Evolutionary conservation across 1,140 invertebrate genomes (phyloP).

Genomic region (Drosophila micromelanica): DNA sequence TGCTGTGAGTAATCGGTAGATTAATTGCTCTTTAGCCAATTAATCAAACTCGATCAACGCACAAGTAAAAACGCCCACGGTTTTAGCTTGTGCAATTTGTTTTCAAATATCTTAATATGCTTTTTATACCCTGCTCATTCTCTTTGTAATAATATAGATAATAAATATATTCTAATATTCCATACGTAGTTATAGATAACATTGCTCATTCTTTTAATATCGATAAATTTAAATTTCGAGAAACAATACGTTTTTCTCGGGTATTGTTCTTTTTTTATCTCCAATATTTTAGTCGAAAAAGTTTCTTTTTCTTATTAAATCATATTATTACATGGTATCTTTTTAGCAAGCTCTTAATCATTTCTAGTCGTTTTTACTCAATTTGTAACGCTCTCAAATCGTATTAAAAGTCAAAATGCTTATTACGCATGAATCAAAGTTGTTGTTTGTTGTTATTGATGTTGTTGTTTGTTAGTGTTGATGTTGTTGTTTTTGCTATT

Average conservation of each 20-base stretch:
- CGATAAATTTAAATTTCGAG: too few species aligned
- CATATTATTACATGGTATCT: slow-evolving; percentile 4
- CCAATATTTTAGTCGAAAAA: too few species aligned
- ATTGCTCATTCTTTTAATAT: too few species aligned
- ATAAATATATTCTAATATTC: too few species aligned
- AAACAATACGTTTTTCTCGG: too few species aligned
- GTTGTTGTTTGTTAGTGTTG: slow-evolving; percentile 12
- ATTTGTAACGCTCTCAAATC: slow-evolving; percentile 31
- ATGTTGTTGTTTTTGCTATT: slow-evolving; percentile 37
- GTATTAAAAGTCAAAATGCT: slow-evolving; percentile 44
- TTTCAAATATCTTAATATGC: not conserved
- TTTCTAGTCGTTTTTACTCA: slow-evolving; percentile 1
- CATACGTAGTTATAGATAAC: too few species aligned
- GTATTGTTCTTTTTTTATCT: too few species aligned
- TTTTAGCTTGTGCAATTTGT: not conserved
- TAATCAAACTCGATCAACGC: slow-evolving; percentile 57
- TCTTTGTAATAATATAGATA: too few species aligned
- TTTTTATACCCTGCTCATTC: too few species aligned
- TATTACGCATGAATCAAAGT: slow-evolving; percentile 50
- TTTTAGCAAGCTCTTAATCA: not conserved
- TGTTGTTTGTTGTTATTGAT: slow-evolving; percentile 22
- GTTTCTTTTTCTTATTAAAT: too few species aligned
- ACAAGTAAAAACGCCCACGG: slow-evolving; percentile 41
- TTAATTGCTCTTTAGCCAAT: slow-evolving; percentile 51
- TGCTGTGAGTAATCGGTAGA: slow-evolving; percentile 35